phyloP scores from a whole-genome alignment of 2,113 vertebrate genomes.

The Bothrops jararaca region DNA sequence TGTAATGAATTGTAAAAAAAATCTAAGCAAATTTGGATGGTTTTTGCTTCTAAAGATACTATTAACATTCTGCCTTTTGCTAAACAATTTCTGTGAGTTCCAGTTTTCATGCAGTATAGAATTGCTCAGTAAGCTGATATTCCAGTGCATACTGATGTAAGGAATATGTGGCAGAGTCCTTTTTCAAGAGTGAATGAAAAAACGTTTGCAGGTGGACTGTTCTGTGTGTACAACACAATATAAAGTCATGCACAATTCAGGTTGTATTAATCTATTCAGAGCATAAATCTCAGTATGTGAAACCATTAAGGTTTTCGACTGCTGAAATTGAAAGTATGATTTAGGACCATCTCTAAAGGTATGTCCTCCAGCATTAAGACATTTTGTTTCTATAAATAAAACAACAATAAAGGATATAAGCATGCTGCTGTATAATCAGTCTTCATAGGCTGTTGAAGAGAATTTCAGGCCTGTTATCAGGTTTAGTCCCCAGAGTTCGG shows the following conservation, averaged over 20 bases:
- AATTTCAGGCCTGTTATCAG: slow-evolving; percentile 24
- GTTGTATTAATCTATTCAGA: slow-evolving; percentile 11
- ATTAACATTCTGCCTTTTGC: not conserved
- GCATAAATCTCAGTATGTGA: slow-evolving; percentile 9
- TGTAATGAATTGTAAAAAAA: not conserved
- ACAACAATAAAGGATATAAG: slow-evolving; percentile 20
- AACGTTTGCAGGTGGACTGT: not conserved
- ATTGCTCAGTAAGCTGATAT: not conserved
- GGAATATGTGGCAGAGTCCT: not conserved
- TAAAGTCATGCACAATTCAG: slow-evolving; percentile 7
- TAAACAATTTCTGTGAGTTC: not conserved
- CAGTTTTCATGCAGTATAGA: not conserved
- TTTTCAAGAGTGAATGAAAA: not conserved
- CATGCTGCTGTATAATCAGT: slow-evolving; percentile 31
- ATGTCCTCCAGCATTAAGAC: slow-evolving; percentile 26
- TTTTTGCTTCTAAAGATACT: not conserved
- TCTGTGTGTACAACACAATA: not conserved
- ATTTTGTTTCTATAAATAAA: slow-evolving; percentile 29
- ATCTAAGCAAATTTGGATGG: not conserved
- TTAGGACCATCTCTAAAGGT: slow-evolving; percentile 16
- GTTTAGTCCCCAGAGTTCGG: slow-evolving; percentile 8
- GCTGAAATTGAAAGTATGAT: slow-evolving; percentile 22
- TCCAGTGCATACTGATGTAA: not conserved
- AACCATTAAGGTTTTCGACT: slow-evolving; percentile 17
- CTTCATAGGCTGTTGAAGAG: slow-evolving; percentile 30